phyloP scores from a whole-genome alignment of 2,797 vertebrate genomes.

The Brotula barbata region DNA sequence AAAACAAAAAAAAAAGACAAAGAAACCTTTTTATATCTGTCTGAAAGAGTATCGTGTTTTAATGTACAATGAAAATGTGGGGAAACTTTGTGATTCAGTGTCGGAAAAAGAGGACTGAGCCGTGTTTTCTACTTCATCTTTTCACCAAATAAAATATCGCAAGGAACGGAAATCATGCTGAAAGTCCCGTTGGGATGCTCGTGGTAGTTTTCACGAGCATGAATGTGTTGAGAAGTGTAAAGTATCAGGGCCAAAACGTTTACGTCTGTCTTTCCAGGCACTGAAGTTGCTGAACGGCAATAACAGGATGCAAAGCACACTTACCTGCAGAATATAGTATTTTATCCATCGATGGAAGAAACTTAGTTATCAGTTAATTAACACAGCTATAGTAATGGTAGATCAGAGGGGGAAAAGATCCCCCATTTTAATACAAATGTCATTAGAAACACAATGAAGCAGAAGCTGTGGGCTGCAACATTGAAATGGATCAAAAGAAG shows the following conservation, averaged over 20 bases:
- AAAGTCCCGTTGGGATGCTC: conserved; percentile 37
- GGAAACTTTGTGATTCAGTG: conserved; percentile 65
- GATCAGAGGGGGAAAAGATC: not conserved
- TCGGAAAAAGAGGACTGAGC: conserved; percentile 60
- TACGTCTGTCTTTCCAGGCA: conserved; percentile 3
- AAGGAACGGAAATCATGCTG: conserved; percentile 33
- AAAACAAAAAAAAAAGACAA: conserved; percentile 19
- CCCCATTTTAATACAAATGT: not conserved
- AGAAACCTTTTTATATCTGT: conserved; percentile 64
- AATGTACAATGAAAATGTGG: conserved; percentile 70
- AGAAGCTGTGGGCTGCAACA: conserved; percentile 21
- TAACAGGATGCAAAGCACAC: conserved; percentile 44
- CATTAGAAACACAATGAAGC: conserved; percentile 21
- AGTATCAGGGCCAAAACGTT: conserved; percentile 21
- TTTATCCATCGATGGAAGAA: not conserved
- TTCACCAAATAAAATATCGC: conserved; percentile 43
- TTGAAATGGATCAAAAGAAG: conserved; percentile 9
- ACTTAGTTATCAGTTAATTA: not conserved
- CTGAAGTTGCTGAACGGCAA: conserved; percentile 7
- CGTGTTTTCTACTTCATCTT: conserved; percentile 63
- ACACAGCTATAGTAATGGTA: not conserved
- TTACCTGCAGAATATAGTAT: not conserved
- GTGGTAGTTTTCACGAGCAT: conserved; percentile 35
- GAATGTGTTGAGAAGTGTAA: conserved; percentile 41
- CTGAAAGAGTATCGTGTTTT: conserved; percentile 75